Conservation (phyloP, 2,113 vertebrate species). For the Pongo abelii region DNA sequence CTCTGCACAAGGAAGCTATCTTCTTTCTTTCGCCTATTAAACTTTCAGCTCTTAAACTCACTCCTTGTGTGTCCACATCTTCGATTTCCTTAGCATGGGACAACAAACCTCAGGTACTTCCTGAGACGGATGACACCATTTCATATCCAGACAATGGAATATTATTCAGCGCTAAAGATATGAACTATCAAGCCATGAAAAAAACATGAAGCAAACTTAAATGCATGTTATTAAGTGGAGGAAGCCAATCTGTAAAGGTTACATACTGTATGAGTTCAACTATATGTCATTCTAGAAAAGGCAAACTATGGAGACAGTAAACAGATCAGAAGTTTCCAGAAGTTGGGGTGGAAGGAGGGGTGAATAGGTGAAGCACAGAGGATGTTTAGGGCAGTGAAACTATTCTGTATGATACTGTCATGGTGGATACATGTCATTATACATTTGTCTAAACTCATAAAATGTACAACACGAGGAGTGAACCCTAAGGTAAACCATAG, state of each 20-base stretch:
- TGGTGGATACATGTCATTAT: neutral
- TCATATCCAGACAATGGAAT: neutral
- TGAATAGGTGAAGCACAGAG: neutral
- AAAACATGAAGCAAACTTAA: neutral
- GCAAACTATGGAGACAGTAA: neutral
- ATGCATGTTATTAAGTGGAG: neutral
- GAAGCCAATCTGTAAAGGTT: neutral
- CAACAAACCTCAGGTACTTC: too few relatives aligned
- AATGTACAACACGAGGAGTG: neutral
- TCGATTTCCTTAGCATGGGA: too few relatives aligned
- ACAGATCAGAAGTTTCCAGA: neutral
- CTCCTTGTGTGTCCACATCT: too few relatives aligned
- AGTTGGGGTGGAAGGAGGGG: neutral
- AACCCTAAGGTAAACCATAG: neutral
- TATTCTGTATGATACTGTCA: neutral
- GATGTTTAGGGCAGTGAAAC: neutral
- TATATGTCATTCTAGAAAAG: neutral
- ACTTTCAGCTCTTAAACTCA: too few relatives aligned
- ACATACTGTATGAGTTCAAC: neutral
- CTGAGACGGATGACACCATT: too few relatives aligned
- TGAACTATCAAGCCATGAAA: neutral
- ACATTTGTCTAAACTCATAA: neutral
- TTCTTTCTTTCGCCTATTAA: too few relatives aligned
- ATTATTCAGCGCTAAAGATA: neutral
- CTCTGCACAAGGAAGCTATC: too few relatives aligned